Percentiles rank a stretch among this genome's conserved stretches.
These are phyloP conservation scores for Microctonus hyperodae DNA, from an alignment of 2,888 invertebrate species.

Conservation along the genomic window DNA sequence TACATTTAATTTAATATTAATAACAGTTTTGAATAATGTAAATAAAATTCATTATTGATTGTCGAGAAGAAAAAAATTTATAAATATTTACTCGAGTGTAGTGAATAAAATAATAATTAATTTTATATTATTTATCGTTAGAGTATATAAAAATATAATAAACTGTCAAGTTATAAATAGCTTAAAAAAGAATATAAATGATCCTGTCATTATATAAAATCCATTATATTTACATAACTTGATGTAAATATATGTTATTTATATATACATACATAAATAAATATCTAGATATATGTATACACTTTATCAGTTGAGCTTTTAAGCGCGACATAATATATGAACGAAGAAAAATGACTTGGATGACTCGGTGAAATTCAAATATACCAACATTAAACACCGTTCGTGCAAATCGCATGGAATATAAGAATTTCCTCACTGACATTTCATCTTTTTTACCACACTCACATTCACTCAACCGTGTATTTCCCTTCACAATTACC, in stretches of 20 bases:
- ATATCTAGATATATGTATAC: background rate
- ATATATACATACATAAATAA: background rate
- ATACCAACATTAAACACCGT: no score
- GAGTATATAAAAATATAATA: background rate
- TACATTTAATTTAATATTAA: no score
- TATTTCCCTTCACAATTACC: background rate
- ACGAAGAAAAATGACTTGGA: slow-evolving; percentile 23
- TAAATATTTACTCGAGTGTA: no score
- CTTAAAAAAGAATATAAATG: background rate
- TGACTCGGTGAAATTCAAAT: slow-evolving; percentile 27
- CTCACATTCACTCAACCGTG: no score
- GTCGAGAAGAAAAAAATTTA: no score
- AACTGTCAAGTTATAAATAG: background rate
- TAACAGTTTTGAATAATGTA: no score
- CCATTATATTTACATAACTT: no score
- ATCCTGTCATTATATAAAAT: background rate
- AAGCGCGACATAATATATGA: background rate
- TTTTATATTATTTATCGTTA: background rate
- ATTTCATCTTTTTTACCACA: background rate
- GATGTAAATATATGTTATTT: no score
- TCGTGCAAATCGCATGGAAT: background rate
- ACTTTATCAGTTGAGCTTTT: slow-evolving; percentile 19
- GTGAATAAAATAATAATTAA: no score
- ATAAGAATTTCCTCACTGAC: no score
- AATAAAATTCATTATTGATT: no score